Conservation (phyloP, 2,888 invertebrate species). For the Mythimna pallens region DNA sequence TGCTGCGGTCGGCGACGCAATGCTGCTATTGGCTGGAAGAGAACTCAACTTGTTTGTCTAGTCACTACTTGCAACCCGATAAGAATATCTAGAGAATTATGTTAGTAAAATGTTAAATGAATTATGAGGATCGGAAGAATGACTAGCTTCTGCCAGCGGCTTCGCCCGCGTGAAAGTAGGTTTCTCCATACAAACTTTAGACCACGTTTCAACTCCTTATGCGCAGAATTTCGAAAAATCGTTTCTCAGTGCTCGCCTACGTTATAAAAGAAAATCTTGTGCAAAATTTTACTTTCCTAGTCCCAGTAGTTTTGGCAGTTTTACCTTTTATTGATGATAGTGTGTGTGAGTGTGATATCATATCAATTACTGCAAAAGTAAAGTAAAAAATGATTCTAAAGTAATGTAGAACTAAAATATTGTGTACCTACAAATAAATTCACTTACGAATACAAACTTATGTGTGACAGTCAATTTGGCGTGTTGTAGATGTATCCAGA, state of each 20-base stretch:
- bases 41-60: constrained; percentile 11
- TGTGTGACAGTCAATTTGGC: background rate
- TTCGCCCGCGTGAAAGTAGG: too few species aligned
- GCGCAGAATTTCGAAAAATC: too few species aligned
- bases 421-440: background rate
- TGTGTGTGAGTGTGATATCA: background rate
- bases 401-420: background rate
- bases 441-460: background rate
- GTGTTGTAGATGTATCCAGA: background rate
- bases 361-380: background rate
- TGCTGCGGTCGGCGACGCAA: constrained; percentile 57
- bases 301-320: too few species aligned
- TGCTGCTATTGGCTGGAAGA: constrained; percentile 16
- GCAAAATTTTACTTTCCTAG: too few species aligned
- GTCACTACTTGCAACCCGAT: constrained; percentile 9
- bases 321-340: background rate
- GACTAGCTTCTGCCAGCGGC: too few species aligned
- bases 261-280: too few species aligned
- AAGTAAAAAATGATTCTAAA: background rate
- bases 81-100: background rate
- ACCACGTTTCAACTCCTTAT: too few species aligned
- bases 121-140: background rate
- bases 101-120: background rate
- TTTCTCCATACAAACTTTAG: too few species aligned
- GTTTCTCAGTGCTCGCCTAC: too few species aligned